These are phyloP conservation scores for Sitta carolinensis DNA, from an alignment of 2,797 vertebrate genomes.

Conservation along the genomic window DNA sequence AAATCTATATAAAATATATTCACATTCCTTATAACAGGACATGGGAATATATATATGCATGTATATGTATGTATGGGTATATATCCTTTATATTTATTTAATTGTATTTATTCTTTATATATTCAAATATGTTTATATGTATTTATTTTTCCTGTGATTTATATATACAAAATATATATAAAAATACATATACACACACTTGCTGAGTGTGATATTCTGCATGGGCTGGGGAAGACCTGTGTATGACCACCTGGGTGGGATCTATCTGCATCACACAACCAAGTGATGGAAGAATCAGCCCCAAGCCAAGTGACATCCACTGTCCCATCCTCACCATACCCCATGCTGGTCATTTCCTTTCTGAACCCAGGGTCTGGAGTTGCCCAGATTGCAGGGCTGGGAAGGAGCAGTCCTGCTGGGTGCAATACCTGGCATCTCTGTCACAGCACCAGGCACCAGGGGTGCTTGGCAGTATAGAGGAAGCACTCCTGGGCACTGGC, in stretches of 20 bases:
- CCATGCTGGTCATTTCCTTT: accelerated
- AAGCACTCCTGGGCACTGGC: background rate
- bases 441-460: accelerated
- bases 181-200: background rate
- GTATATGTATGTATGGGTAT: accelerated
- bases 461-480: background rate
- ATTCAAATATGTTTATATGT: background rate
- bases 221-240: background rate
- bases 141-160: background rate
- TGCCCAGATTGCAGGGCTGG: background rate
- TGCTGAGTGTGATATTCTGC: background rate
- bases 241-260: background rate
- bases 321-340: background rate
- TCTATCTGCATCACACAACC: background rate
- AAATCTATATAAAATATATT: background rate
- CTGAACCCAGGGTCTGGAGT: background rate
- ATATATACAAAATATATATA: too few species aligned
- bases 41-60: background rate
- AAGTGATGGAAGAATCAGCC: background rate
- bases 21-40: background rate
- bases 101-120: background rate
- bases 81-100: background rate
- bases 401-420: background rate
- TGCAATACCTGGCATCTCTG: accelerated
- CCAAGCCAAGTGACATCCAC: background rate